These are phyloP conservation scores for Toxostoma redivivum DNA, from an alignment of 2,113 vertebrate species.

Conservation along the genomic window DNA sequence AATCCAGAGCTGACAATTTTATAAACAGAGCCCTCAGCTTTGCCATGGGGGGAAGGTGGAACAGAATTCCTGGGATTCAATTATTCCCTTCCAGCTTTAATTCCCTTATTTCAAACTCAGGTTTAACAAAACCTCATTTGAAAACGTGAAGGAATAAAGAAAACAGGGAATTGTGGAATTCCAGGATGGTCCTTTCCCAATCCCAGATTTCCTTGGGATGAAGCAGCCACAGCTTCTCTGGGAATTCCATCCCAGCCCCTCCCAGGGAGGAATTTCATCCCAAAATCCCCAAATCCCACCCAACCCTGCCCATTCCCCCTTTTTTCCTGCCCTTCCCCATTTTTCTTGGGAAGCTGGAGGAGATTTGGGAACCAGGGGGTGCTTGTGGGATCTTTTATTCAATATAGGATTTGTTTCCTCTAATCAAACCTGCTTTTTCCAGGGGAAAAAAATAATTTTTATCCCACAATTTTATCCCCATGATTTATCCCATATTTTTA, in stretches of 20 bases:
- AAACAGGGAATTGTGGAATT: neutral
- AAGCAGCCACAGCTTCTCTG: neutral
- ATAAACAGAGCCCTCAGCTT: neutral
- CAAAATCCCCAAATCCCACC: neutral
- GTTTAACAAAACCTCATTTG: neutral
- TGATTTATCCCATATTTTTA: neutral
- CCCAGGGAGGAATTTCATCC: neutral
- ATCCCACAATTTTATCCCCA: too few relatives aligned
- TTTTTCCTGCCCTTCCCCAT: neutral
- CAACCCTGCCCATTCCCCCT: neutral
- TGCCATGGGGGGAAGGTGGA: neutral
- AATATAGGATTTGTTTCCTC: neutral
- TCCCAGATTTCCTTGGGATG: neutral
- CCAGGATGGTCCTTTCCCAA: neutral
- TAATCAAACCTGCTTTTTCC: neutral
- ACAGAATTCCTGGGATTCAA: neutral
- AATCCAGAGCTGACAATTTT: neutral
- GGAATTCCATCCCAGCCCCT: neutral
- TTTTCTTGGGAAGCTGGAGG: neutral
- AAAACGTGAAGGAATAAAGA: rapidly evolving
- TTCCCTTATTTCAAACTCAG: rapidly evolving
- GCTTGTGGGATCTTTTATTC: neutral
- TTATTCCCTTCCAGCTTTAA: neutral
- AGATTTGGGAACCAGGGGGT: neutral
- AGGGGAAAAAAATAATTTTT: neutral